Percentiles rank a stretch among this genome's conserved stretches.
phyloP scores from a whole-genome alignment of 1,140 invertebrate species.

The Aphelenchoides fujianensis region DNA sequence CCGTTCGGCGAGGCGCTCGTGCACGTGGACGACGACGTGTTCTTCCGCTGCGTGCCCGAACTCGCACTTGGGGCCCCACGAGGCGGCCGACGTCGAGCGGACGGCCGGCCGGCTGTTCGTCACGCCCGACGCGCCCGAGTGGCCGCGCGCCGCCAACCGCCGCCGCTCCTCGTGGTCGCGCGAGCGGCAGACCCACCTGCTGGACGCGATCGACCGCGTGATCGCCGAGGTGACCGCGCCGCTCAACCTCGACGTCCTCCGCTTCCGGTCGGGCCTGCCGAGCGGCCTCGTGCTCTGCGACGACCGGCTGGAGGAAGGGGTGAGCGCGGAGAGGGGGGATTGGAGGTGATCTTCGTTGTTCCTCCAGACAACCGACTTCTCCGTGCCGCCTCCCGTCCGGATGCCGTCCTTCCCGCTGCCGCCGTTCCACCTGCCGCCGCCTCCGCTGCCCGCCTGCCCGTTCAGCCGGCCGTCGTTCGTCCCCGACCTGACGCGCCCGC shows the following conservation, averaged over 20 bases:
- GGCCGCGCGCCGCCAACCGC: not conserved
- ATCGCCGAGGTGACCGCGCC: not conserved
- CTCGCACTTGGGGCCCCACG: not conserved
- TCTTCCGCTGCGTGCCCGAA: conserved; percentile 19
- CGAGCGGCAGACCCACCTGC: conserved; percentile 7
- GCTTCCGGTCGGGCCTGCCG: not conserved
- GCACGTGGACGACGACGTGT: conserved; percentile 9
- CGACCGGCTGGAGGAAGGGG: no score
- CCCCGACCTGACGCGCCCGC: no score
- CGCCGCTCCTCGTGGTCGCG: not conserved
- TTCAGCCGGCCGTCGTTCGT: no score
- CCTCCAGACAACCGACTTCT: no score
- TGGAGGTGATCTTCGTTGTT: no score
- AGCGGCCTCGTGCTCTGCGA: no score
- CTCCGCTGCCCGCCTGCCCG: no score
- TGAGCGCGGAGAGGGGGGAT: no score
- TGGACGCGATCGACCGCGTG: conserved; percentile 14
- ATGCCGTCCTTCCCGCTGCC: no score
- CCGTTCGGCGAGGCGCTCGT: conserved; percentile 16
- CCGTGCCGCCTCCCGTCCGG: no score
- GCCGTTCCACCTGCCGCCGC: no score
- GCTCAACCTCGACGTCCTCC: not conserved
- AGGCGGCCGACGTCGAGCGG: conserved; percentile 16
- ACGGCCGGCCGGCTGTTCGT: not conserved
- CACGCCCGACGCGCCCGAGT: conserved; percentile 8